Base-by-base conservation (phyloP, 1,140 invertebrate species). In the Yoshiicerus persimilis region DNA sequence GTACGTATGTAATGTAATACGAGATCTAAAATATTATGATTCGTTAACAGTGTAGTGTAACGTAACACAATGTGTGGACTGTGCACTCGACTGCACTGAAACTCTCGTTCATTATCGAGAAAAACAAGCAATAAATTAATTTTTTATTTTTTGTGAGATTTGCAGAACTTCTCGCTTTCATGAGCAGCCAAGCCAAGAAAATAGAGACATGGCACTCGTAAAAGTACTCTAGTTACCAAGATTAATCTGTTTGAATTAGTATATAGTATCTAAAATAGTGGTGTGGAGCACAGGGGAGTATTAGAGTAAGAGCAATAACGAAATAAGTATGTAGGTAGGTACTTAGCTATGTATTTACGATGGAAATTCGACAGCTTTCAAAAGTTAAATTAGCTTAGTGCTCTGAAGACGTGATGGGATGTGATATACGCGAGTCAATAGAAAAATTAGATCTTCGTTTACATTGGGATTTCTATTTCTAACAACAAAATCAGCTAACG, bases 61-160 rank as follows among this genome's bases (percentile, higher is more conserved):
- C 27, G 64, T 66, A 66, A 66, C 62, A 6, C 25, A 64, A 27
- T 27, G n/a, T 23, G 62, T 66, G 27, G 5, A 8, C 56, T 66
- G 6, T 41, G 23, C 8, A 30, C 27, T 66, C 23, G 3, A 66
- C 64, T 66, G 64, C 64, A 66, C 64, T 66, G 11, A 77, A 70
- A 77, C 70, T 77, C 70, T 77, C 70, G 27, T 77, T 77, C 70
- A 77, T 77, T 77, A 77, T 77, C 70, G 70, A 77, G 70, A 25
- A 77, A 77, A 77, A 77, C 70, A 30, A 77, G 70, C 70, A 77
- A 77, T 77, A 77, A 77, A 77, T 77, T 77, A 77, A 77, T 77
- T 77, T 77, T 77, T 77, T 77, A 30, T 32, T 77, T 34, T 34
- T 77, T 16, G 70, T 34, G 70, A 77, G 70, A 77, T 77, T 77